These are phyloP conservation scores for Noctua janthe DNA, from an alignment of 2,888 invertebrate genomes.

Conservation along the genomic window DNA sequence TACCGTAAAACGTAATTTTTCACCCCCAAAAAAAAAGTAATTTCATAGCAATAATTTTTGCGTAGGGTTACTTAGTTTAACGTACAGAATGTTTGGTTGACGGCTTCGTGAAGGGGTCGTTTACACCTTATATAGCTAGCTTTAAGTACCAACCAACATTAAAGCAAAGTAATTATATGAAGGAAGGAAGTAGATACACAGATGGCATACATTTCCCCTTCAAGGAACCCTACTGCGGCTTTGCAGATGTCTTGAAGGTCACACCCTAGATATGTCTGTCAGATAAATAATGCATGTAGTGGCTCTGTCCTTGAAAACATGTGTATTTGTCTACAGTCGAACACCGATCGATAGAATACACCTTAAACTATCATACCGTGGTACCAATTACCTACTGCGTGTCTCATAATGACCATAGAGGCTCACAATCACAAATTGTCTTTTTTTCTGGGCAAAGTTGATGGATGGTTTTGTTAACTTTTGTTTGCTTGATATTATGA, in stretches of 20 bases:
- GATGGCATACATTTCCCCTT: constrained; percentile 15
- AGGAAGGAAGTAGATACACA: constrained; percentile 8
- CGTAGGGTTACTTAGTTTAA: no score
- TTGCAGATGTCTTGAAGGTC: constrained; percentile 52
- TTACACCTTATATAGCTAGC: background rate
- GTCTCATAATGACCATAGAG: constrained; percentile 30
- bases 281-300: constrained; percentile 56
- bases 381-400: constrained; percentile 34
- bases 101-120: no score
- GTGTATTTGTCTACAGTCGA: constrained; percentile 33
- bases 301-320: constrained; percentile 55
- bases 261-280: constrained; percentile 40
- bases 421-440: constrained; percentile 22
- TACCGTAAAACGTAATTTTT: no score
- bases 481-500: constrained; percentile 24
- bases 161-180: background rate
- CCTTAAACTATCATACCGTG: constrained; percentile 34
- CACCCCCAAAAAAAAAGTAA: no score
- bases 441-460: constrained; percentile 27
- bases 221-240: constrained; percentile 11
- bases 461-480: constrained; percentile 31
- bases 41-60: no score
- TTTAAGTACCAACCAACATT: background rate
- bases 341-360: constrained; percentile 56
- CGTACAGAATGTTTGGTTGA: no score